Evolutionary conservation across 1,140 invertebrate genomes (phyloP), one percentile per base, ranked within the genome.

Genomic region (Sipha flava): DNA sequence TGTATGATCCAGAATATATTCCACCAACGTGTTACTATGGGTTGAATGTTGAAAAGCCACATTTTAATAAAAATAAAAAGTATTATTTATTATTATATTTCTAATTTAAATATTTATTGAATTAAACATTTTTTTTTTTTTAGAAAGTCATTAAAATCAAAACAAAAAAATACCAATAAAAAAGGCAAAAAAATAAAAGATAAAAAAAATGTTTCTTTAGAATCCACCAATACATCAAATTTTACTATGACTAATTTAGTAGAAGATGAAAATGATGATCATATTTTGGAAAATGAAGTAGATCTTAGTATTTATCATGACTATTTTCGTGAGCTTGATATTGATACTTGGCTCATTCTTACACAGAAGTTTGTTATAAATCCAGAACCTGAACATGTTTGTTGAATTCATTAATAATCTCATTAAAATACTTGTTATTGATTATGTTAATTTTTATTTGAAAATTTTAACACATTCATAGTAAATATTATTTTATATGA

Each of bases 311-410:
- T 73, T 45, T 83, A 84, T 49, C 80, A 80, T n/a, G 18, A 80
- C n/a, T 82, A 83, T 52, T 85, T 86, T 80, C 82, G 88, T 80
- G 87, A 88, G 81, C 84, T 89, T 47, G 88, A 89, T 82, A 85
- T 87, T 10, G 87, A 88, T 82, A 84, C 88, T 40, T 84, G 88
- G 64, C 77, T 86, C 40, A 79, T 89, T 59, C 80, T 89, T 23
- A 86, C 85, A 66, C 86, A 87, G 81, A 86, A 86, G 10, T 83
- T 89, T 37, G 85, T 83, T 6, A 14, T 83, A 1, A 81, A 81
- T 73, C 83, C 83, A 23, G 72, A 81, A 18, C 73, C 82, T 40
- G 70, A 81, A 45, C 81, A 82, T 62, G 83, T 83, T 80, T 54
- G 49, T 43, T 57, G 31, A 26, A 57, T 18, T 37, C 2, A 49